Evolutionary conservation across 2,113 vertebrate genomes (phyloP).

Genomic region (Etia nguti): DNA sequence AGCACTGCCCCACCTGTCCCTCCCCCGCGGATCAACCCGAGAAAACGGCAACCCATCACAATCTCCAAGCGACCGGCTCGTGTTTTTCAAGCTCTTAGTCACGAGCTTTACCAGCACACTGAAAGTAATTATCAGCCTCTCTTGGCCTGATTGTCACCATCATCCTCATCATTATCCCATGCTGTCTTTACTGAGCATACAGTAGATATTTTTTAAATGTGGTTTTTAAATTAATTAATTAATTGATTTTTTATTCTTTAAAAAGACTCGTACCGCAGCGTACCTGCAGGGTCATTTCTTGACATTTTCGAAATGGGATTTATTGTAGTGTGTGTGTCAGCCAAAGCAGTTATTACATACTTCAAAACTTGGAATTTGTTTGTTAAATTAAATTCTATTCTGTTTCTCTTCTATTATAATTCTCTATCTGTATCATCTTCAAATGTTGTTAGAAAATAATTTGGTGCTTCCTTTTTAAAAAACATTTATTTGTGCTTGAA

Average conservation of each 20-base stretch:
- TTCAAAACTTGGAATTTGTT: neutral
- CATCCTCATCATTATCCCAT: slow-evolving; percentile 36
- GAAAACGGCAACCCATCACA: slow-evolving; percentile 92
- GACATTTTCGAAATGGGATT: slow-evolving; percentile 2
- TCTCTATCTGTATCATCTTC: neutral
- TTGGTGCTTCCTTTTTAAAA: neutral
- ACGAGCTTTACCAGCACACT: slow-evolving; percentile 61
- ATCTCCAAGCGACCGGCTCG: slow-evolving; percentile 91
- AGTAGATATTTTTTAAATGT: neutral
- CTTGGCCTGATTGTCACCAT: slow-evolving; percentile 28
- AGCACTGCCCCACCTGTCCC: slow-evolving; percentile 80
- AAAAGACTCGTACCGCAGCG: neutral
- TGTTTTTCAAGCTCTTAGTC: slow-evolving; percentile 75
- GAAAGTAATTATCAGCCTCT: slow-evolving; percentile 77
- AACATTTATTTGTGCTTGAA: too few species aligned
- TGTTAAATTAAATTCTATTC: neutral
- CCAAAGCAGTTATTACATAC: neutral
- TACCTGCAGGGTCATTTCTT: neutral
- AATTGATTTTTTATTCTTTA: neutral
- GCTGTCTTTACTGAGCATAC: neutral
- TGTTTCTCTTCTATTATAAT: neutral
- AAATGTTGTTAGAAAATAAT: neutral
- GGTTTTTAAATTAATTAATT: neutral
- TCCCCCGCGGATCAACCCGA: slow-evolving; percentile 84
- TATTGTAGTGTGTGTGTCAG: neutral